phyloP scores from a whole-genome alignment of 2,888 invertebrate species.

The Thalpophila matura region DNA sequence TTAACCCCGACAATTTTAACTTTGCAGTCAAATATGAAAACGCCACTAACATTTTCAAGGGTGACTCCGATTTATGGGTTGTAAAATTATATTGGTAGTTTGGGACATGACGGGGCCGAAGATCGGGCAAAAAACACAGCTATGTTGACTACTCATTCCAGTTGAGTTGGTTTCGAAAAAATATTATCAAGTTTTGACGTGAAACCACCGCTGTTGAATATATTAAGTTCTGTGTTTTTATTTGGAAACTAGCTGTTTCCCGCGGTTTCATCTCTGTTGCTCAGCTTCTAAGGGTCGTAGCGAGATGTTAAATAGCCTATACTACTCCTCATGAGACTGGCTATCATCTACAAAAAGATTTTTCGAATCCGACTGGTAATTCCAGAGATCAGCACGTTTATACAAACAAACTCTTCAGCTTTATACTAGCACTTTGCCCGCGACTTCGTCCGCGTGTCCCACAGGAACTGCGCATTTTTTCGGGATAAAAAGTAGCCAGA shows the following conservation, averaged over 20 bases:
- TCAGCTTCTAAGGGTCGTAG: too few species aligned
- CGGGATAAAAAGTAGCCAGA: conserved; percentile 3
- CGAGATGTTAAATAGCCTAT: too few species aligned
- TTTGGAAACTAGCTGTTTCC: too few species aligned
- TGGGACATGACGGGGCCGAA: conserved; percentile 51
- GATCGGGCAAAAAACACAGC: conserved; percentile 57
- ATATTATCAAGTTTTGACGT: conserved; percentile 69
- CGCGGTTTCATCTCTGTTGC: too few species aligned
- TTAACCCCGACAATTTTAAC: conserved; percentile 39
- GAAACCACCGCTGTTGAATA: conserved; percentile 70
- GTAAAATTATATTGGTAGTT: conserved; percentile 41
- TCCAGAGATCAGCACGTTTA: too few species aligned
- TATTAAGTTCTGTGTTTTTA: conserved; percentile 71
- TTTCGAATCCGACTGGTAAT: too few species aligned
- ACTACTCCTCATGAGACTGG: too few species aligned
- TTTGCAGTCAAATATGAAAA: conserved; percentile 13
- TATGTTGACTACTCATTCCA: conserved; percentile 76
- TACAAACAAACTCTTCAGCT: too few species aligned
- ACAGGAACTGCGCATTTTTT: too few species aligned
- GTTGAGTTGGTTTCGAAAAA: conserved; percentile 70
- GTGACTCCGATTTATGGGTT: conserved; percentile 1
- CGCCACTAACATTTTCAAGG: not conserved
- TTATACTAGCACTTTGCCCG: too few species aligned
- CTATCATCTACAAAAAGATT: too few species aligned
- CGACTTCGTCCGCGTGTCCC: too few species aligned